Conservation (phyloP, 2,113 vertebrate species). For the Elaphurus davidianus region DNA sequence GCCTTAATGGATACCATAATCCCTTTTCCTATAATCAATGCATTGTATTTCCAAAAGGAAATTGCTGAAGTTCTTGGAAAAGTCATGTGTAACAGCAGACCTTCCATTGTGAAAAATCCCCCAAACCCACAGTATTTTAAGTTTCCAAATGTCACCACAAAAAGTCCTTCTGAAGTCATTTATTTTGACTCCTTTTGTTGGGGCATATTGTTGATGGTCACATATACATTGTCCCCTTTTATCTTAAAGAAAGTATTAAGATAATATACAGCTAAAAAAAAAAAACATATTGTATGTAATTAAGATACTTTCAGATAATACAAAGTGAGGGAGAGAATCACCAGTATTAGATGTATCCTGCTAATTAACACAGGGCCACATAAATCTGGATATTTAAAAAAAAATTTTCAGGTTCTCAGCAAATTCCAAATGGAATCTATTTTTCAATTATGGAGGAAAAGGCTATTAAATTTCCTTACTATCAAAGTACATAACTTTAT, state of each 20-base stretch:
- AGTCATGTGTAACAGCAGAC: constrained; percentile 76
- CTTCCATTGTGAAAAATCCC: constrained; percentile 75
- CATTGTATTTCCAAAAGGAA: constrained; percentile 76
- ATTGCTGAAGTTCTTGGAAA: constrained; percentile 73
- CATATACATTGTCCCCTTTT: neutral
- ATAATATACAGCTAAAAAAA: constrained; percentile 74
- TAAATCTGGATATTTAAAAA: constrained; percentile 63
- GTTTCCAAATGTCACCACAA: constrained; percentile 55
- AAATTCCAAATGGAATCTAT: constrained; percentile 75
- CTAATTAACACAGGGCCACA: constrained; percentile 78
- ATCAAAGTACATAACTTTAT: constrained; percentile 79
- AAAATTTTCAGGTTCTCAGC: constrained; percentile 73
- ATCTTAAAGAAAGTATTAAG: constrained; percentile 58
- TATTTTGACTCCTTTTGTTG: neutral
- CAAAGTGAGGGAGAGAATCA: constrained; percentile 70
- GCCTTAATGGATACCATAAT: constrained; percentile 79
- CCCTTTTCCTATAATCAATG: constrained; percentile 74
- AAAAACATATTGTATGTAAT: constrained; percentile 61
- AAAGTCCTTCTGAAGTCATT: constrained; percentile 62
- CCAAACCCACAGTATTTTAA: constrained; percentile 60
- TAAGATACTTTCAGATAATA: constrained; percentile 67
- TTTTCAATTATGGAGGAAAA: constrained; percentile 60
- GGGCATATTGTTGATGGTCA: neutral
- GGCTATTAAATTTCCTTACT: constrained; percentile 75
- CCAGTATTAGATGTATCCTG: constrained; percentile 74